Evolutionary conservation across 2,888 invertebrate species (phyloP).

Genomic region (Phoenoteleia sp.): DNA sequence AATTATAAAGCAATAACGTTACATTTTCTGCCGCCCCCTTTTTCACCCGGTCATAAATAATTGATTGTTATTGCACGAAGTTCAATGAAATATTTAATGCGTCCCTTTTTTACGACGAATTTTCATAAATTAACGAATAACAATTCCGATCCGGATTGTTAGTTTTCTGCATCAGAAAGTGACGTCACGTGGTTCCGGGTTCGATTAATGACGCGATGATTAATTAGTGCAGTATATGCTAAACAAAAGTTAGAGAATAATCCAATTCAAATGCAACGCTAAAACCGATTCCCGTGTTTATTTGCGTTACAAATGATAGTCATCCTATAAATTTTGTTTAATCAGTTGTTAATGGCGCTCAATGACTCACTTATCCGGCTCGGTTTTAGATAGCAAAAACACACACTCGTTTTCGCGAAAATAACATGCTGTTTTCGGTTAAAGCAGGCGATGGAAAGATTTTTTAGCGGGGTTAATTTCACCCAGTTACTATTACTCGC

Average conservation of each 20-base stretch:
- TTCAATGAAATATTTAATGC: constrained; percentile 38
- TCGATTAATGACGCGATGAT: not conserved
- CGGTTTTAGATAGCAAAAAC: constrained; percentile 61
- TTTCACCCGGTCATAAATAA: constrained; percentile 31
- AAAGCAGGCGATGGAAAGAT: not conserved
- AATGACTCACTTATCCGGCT: constrained; percentile 60
- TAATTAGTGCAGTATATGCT: constrained; percentile 30
- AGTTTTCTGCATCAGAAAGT: no score
- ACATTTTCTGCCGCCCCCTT: no score
- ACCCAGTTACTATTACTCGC: no score
- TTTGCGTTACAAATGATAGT: constrained; percentile 60
- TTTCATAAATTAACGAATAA: constrained; percentile 15
- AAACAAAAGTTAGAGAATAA: constrained; percentile 45
- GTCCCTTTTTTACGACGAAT: constrained; percentile 6
- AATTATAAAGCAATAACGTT: constrained; percentile 48
- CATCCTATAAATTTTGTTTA: constrained; percentile 69
- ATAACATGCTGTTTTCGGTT: constrained; percentile 16
- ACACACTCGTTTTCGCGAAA: constrained; percentile 24
- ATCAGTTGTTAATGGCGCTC: constrained; percentile 66
- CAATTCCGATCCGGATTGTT: no score
- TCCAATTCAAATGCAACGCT: constrained; percentile 41
- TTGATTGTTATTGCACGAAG: constrained; percentile 26
- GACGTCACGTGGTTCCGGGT: no score
- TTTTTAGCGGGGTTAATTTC: not conserved
- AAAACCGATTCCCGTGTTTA: constrained; percentile 56